These are phyloP conservation scores for Mythimna loreyi DNA, from an alignment of 2,888 invertebrate species.

Conservation along the genomic window DNA sequence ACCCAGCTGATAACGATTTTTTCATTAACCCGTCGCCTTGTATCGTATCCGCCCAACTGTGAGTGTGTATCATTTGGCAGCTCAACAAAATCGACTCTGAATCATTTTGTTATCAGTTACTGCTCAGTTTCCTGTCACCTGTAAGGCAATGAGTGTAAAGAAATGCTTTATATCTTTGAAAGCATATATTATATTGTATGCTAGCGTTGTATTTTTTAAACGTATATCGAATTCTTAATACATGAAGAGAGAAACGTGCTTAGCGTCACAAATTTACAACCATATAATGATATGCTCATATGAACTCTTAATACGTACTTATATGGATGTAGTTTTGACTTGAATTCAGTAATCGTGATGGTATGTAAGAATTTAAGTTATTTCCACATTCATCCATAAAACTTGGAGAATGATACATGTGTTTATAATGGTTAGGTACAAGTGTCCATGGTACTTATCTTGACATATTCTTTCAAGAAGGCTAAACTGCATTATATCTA, in stretches of 20 bases:
- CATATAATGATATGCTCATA: no score
- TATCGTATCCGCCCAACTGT: slow-evolving; percentile 23
- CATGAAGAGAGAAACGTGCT: slow-evolving; percentile 34
- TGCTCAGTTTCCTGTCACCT: slow-evolving; percentile 37
- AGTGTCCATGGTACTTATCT: no score
- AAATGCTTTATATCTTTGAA: slow-evolving; percentile 10
- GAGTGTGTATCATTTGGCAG: slow-evolving; percentile 41
- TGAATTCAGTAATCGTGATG: slow-evolving; percentile 1
- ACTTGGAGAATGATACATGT: not conserved
- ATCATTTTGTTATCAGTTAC: slow-evolving; percentile 44
- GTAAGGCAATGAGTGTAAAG: slow-evolving; percentile 29
- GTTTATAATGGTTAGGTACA: not conserved
- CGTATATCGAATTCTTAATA: slow-evolving; percentile 41
- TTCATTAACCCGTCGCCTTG: slow-evolving; percentile 58
- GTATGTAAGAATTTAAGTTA: slow-evolving; percentile 1
- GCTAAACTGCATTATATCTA: no score
- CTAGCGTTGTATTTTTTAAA: slow-evolving; percentile 21
- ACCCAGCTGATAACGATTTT: slow-evolving; percentile 69
- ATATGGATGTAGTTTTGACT: no score
- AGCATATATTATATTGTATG: slow-evolving; percentile 30
- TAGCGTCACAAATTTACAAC: slow-evolving; percentile 12
- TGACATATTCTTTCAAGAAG: no score
- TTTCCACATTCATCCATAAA: slow-evolving; percentile 1
- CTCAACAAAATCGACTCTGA: slow-evolving; percentile 29
- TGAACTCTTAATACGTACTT: no score